Base-by-base conservation (phyloP, 2,113 vertebrate genomes). In the Ardeotis arabs region DNA sequence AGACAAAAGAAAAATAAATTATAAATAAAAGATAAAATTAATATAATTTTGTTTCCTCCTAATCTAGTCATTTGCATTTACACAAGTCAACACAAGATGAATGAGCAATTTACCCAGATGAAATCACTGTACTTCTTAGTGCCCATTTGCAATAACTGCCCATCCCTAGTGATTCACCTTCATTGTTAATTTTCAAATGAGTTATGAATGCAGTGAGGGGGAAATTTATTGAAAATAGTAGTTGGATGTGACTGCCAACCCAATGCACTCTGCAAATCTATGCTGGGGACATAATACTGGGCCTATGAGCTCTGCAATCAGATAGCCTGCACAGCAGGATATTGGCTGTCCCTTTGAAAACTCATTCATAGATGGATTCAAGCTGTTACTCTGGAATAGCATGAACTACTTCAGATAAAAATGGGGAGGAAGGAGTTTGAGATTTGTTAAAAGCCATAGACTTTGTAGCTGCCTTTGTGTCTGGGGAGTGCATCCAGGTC, bases 31-130 rank as follows among this genome's bases (percentile, higher is more conserved):
- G 23, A 70, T 25, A 9, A 87, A 86, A 77, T 56, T 88, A 83
- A 68, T 63, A 35, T 41, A 22, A 29, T 20, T 21, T 6, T 21
- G 39, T 92, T 88, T 90, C 52, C 31, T 88, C 35, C 68, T 90
- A 70, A 87, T 87, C 60, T 75, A 63, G 79, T 56, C 35, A 74
- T 95, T 93, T 70, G n/a, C 47, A 64, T 83, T 91, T 85, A 35
- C 70, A 62, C 35, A 87, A 94, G 59, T 77, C 92, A 92, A 39
- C 64, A 72, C 33, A 92, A 92, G 68, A 95, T 90, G 85, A 94
- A 95, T 81, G 64, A 92, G 53, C 35, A 88, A 81, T 90, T 92
- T 75, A 68, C 60, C 29, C 39, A 50, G 72, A 75, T 93, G 64
- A 75, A 93, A 89, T 90, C 73, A 59, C 55, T 2, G 14, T 70